Evolutionary conservation across 2,113 vertebrate species (phyloP), one percentile per base, ranked within the genome.

Genomic region (Mustela lutreola): DNA sequence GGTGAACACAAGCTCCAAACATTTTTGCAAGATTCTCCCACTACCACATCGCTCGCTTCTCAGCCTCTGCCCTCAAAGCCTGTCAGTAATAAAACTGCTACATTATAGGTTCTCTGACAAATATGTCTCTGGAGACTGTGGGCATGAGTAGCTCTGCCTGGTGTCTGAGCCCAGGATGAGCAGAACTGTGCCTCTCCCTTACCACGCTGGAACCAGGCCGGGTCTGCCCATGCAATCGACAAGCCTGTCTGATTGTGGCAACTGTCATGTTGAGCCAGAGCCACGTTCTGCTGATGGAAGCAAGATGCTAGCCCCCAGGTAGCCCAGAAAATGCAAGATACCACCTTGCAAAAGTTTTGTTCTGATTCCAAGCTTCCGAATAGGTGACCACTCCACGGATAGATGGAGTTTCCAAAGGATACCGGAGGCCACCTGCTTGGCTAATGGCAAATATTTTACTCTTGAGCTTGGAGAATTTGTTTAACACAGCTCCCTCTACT

Each of bases 401-500:
- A 0, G 22, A 67, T 15, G 31, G 26, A 28, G 42, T 48, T 50
- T 83, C 86, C 89, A 96, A 95, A 97, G 70, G 48, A 92, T 12
- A 36, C 48, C 62, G 73, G 36, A 11, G 67, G 50, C 42, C 88
- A 95, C 84, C 85, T 90, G 86, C 91, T 87, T 19, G 36, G 50
- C 26, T 31, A 42, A 45, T 45, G 36, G 5, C 31, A 60, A 92
- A 22, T 36, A 19, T 62, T 62, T 19, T 33, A 31, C 39, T 28
- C 1, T 42, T 65, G 36, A 14, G 36, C 11, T 89, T 45, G 36
- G 36, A 33, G 63, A 97, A 53, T 15, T 82, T 87, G 39, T 78
- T 98, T 73, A 0, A 79, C 91, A 70, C 39, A 21, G 80, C 93
- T 94, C 93, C 81, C 94, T 75, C 63, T 98, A 88, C 97, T 89